Conservation (phyloP, 2,113 vertebrate genomes). For the Corydoras sp. region DNA sequence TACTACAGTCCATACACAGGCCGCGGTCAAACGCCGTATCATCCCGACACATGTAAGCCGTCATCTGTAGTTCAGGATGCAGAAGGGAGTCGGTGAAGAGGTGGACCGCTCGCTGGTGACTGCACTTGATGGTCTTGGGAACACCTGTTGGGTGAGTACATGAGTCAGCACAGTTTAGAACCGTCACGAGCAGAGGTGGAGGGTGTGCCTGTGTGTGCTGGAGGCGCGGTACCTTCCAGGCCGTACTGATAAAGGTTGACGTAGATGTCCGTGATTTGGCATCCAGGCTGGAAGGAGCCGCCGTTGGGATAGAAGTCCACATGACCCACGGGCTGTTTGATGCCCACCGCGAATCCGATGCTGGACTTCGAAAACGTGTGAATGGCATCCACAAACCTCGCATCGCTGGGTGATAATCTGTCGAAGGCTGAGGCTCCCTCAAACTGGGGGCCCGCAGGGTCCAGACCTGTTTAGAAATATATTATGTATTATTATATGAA, state of each 20-base stretch:
- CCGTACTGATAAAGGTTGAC: conserved; percentile 35
- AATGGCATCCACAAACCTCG: conserved; percentile 78
- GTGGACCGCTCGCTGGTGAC: conserved; percentile 79
- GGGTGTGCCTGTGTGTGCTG: too few relatives aligned
- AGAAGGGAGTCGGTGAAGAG: conserved; percentile 83
- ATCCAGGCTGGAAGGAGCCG: conserved; percentile 79
- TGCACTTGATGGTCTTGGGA: conserved; percentile 78
- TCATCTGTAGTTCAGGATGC: conserved; percentile 70
- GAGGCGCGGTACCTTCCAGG: conserved; percentile 26
- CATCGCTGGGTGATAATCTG: conserved; percentile 80
- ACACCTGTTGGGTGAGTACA: conserved; percentile 57
- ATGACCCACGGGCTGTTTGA: conserved; percentile 80
- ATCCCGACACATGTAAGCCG: conserved; percentile 77
- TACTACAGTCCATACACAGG: conserved; percentile 78
- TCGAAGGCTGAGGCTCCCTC: conserved; percentile 70
- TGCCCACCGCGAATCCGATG: conserved; percentile 77
- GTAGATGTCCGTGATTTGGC: conserved; percentile 44
- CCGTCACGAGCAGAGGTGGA: too few relatives aligned
- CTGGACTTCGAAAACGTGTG: conserved; percentile 78
- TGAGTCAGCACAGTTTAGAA: too few relatives aligned
- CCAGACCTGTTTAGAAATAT: conserved; percentile 54
- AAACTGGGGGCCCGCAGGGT: conserved; percentile 81
- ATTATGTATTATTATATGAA: neutral
- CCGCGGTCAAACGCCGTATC: conserved; percentile 77
- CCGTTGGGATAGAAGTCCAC: conserved; percentile 89